Base-by-base conservation (phyloP, 2,888 invertebrate species). In the Caenorhabditis parvicauda region DNA sequence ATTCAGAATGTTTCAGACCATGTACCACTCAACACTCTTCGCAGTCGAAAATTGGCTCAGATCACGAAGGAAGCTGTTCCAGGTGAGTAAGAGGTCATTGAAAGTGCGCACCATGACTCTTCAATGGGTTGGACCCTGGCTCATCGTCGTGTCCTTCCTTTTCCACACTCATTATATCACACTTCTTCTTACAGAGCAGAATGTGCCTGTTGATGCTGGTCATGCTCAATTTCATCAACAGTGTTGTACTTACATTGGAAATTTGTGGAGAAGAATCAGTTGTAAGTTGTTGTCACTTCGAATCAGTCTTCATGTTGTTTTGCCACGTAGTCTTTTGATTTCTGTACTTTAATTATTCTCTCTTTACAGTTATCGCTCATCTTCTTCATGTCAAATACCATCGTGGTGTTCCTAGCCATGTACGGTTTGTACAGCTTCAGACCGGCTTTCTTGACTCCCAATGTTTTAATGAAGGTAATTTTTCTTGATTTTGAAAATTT, bases 1-100 rank as follows among this genome's bases (percentile, higher is more conserved):
- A n/a, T n/a, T n/a, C n/a, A n/a, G n/a, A n/a, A n/a, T n/a, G n/a
- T n/a, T n/a, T n/a, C n/a, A 48, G n/a, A 44, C 52, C 51, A 63
- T 66, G 59, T 60, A 67, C 59, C 66, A 67, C 37, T 63, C 66
- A 21, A 67, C 66, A 35, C 51, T 56, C 28, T 67, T 63, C 44
- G 58, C 55, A 32, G 39, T 67, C 28, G 58, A 67, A 25, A 60
- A 54, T 25, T 67, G 66, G 66, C 49, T 67, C 22, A 46, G 66
- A 25, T 49, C 62, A 25, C 60, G 54, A 24, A 47, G 58, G 35
- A 67, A 67, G 54, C 41, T 63, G 27, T 60, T 67, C 39, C 62
- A 64, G 51, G 60, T 60, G 9, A 2, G 37, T 2, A 7, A n/a
- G 21, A 22, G 9, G 6, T 19, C 9, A 19, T 9, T 9, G 6